Conservation (phyloP, 2,797 vertebrate genomes). For the Taeniopygia guttata region DNA sequence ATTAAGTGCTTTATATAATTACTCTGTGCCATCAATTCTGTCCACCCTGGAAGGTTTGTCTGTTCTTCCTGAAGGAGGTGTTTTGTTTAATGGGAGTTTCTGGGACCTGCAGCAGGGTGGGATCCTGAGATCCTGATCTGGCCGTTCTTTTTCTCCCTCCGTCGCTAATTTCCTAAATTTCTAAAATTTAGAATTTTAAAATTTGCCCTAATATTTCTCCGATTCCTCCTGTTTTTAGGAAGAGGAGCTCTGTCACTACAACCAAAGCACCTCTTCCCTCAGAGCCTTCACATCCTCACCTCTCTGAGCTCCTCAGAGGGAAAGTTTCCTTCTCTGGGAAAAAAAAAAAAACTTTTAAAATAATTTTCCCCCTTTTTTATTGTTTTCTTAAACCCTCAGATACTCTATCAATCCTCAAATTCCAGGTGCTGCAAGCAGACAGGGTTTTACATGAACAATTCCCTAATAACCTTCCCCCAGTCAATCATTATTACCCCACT, state of each 20-base stretch:
- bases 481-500: not conserved
- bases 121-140: not conserved
- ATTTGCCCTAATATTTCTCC: not conserved
- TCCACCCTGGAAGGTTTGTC: not conserved
- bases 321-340: not conserved
- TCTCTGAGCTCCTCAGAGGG: too few relatives aligned
- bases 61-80: not conserved
- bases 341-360: not conserved
- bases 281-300: not conserved
- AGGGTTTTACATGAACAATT: not conserved
- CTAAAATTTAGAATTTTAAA: too few relatives aligned
- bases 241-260: not conserved
- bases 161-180: too few relatives aligned
- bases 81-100: conserved; percentile 6
- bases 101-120: not conserved
- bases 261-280: not conserved
- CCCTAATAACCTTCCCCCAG: not conserved
- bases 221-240: not conserved
- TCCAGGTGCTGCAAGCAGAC: not conserved
- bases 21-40: conserved; percentile 44
- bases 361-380: fast-evolving
- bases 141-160: not conserved
- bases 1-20: conserved; percentile 45
- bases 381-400: not conserved
- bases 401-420: not conserved